Conservation (phyloP, 2,797 vertebrate genomes). For the Malacoraja senta region DNA sequence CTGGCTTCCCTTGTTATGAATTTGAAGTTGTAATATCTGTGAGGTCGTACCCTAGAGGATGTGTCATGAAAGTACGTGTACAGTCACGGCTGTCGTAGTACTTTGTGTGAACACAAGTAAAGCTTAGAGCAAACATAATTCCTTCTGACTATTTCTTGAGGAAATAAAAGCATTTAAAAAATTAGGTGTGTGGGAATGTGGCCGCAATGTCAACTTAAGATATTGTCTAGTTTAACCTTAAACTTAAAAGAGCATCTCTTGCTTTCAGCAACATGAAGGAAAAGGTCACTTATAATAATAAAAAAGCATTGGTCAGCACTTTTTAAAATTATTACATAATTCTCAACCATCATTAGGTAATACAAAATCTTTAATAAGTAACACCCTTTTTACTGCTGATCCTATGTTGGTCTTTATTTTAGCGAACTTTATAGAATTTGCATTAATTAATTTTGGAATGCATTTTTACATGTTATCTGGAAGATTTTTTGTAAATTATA, state of each 20-base stretch:
- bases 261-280: slow-evolving; percentile 51
- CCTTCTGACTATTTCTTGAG: slow-evolving; percentile 56
- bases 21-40: slow-evolving; percentile 50
- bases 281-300: slow-evolving; percentile 45
- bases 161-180: slow-evolving; percentile 53
- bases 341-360: not conserved
- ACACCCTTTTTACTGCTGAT: not conserved
- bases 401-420: not conserved
- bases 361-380: not conserved
- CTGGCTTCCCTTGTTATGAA: slow-evolving; percentile 50
- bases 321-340: not conserved
- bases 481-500: not conserved
- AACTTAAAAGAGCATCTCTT: slow-evolving; percentile 57
- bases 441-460: not conserved
- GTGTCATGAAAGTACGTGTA: slow-evolving; percentile 50
- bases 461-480: not conserved
- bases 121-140: slow-evolving; percentile 53
- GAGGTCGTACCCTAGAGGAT: slow-evolving; percentile 49
- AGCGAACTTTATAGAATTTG: not conserved
- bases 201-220: slow-evolving; percentile 55
- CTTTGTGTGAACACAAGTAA: slow-evolving; percentile 51
- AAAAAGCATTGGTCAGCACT: not conserved
- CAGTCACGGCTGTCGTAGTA: slow-evolving; percentile 53
- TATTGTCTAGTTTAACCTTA: slow-evolving; percentile 50
- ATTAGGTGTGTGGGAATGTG: slow-evolving; percentile 56